Base-by-base conservation (phyloP, 53 echinoderm and acorn worm genomes). In the Stichopus horrens region DNA sequence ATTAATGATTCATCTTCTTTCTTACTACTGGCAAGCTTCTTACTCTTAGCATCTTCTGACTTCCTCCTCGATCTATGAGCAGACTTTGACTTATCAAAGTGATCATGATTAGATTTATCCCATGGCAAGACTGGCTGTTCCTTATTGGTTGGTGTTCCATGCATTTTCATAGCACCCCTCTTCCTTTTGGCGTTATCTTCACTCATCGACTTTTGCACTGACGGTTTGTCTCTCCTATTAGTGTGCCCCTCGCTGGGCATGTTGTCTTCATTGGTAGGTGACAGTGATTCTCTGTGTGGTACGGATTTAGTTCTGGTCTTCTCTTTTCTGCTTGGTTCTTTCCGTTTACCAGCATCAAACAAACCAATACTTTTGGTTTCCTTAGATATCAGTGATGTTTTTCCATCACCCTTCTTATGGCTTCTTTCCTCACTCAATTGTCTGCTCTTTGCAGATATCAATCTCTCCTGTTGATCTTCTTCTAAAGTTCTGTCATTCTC, bases 111-210 rank as follows among this genome's bases (percentile, higher is more conserved):
- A n/a, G 14, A 20, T 9, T 81, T 81, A 21, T 81, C 81, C 19
- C 19, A 6, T 57, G 81, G 81, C 81, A 81, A 81, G 81, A 81
- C 58, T 57, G 81, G 81, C 81, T 4, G 56, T 56, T 81, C 81
- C 8, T 58, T 18, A 4, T 6, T 55, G 19, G 55, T 56, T 16
- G 18, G 19, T 18, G 18, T 71, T 16, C 71, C 7, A 71, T 16
- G 71, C 5, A 18, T 71, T 71, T 71, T 71, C 71, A n/a, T 71
- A n/a, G 71, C 18, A 71, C 19, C 71, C 18, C 14, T 18, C 71
- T 71, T 71, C 71, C 71, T 71, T 71, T 13, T 16, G 0, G 83
- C 90, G 74, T 55, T 59, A 16, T 83, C 84, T 18, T 83, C 78
- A 52, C 21, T 52, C 21, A 20, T 6, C 53, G 7, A 0, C 54